Evolutionary conservation across 2,888 invertebrate species (phyloP).

Genomic region (Eurytoma adleriae): DNA sequence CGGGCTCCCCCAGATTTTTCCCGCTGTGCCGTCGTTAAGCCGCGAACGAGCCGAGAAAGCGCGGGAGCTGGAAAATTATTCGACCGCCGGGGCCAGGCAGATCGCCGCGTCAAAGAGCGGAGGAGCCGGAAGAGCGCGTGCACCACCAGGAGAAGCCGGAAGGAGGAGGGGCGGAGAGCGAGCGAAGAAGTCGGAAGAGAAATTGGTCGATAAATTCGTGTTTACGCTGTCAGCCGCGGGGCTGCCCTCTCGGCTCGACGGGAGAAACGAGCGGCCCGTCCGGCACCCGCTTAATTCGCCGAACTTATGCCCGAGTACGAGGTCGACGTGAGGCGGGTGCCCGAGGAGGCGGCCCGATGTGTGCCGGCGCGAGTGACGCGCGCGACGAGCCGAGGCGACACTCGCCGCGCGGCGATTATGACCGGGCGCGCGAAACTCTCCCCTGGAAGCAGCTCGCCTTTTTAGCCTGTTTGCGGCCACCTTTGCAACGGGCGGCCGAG

Average conservation of each 20-base stretch:
- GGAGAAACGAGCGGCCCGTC: conserved; percentile 54
- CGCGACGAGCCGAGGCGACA: too few species aligned
- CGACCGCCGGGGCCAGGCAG: background rate
- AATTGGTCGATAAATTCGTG: conserved; percentile 61
- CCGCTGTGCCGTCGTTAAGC: conserved; percentile 14
- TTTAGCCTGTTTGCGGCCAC: too few species aligned
- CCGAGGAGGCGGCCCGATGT: too few species aligned
- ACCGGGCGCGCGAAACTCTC: too few species aligned
- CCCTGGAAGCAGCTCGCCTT: too few species aligned
- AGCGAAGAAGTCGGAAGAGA: conserved; percentile 56
- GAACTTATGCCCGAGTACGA: too few species aligned
- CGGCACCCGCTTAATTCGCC: too few species aligned
- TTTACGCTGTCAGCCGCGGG: conserved; percentile 58
- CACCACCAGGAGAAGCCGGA: conserved; percentile 19
- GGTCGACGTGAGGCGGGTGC: too few species aligned
- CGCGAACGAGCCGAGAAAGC: background rate
- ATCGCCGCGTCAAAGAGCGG: background rate
- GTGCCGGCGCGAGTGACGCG: too few species aligned
- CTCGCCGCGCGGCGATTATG: too few species aligned
- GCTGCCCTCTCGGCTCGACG: conserved; percentile 21
- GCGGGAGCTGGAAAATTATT: conserved; percentile 19
- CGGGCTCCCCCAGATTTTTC: background rate
- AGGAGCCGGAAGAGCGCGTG: background rate
- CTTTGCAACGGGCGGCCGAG: too few species aligned
- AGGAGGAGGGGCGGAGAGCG: conserved; percentile 45